Evolutionary conservation across 2,888 invertebrate species (phyloP), one percentile per base, ranked within the genome.

Genomic region (Netelia melanura): DNA sequence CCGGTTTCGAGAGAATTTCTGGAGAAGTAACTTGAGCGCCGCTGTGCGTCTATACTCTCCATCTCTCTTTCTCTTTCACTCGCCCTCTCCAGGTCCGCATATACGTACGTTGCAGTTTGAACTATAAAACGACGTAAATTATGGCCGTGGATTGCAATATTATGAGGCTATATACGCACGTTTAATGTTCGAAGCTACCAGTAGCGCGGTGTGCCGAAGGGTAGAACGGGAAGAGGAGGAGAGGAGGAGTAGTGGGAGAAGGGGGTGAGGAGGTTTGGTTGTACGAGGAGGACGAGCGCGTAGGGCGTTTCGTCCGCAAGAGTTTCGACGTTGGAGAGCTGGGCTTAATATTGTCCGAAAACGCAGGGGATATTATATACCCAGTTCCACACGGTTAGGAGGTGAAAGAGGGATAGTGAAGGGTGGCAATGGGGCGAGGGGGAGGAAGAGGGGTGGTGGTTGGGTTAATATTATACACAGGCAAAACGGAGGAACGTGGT

Each of bases 111-210:
- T 92, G 92, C 93, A 93, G 93, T 93, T 93, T 93, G 91, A 93
- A 93, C 93, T 93, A 93, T 93, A 93, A 93, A 93, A 93, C 93
- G 93, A 93, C 92, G 93, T 93, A 93, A 93, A 93, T 93, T 93
- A 93, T 92, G 92, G 92, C 92, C 91, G 89, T 92, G 93, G 93
- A 93, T 93, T 92, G 93, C 92, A 92, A 93, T 93, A 93, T 93
- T 93, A 93, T 93, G 93, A 93, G 93, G 93, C 93, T 91, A 92
- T 93, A 93, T 93, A 93, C 93, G 93, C 93, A 93, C 92, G 93
- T 93, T 93, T 93, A 93, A 93, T 93, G 93, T 93, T 93, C 93
- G 92, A 92, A 92, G 92, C 93, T 93, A 93, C 93, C 91, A 38
- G 38, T 38, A 38, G 38, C 38, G 38, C 38, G 38, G 38, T 38